Evolutionary conservation across 2,888 invertebrate species (phyloP).

Genomic region (Nemotelus nigrinus): DNA sequence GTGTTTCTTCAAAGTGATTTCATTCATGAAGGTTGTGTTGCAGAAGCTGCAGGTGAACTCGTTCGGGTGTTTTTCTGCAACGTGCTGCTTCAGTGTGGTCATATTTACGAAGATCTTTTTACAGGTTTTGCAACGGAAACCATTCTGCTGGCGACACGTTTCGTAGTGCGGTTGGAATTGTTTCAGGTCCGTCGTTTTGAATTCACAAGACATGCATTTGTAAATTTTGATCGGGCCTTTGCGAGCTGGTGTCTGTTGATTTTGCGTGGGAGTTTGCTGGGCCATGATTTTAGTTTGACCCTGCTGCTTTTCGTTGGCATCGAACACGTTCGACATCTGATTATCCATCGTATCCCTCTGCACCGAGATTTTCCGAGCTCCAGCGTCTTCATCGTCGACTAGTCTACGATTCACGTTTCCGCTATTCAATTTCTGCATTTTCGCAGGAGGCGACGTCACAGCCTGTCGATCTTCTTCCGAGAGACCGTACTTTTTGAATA

Average conservation of each 20-base stretch:
- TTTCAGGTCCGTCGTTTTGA: slow-evolving; percentile 64
- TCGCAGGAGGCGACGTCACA: slow-evolving; percentile 59
- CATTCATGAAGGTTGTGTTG: slow-evolving; percentile 63
- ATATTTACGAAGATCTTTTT: slow-evolving; percentile 63
- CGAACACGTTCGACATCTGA: slow-evolving; percentile 55
- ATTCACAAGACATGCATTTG: slow-evolving; percentile 65
- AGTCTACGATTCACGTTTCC: slow-evolving; percentile 55
- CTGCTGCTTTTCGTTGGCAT: slow-evolving; percentile 47
- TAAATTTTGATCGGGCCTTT: slow-evolving; percentile 62
- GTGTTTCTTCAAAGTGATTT: slow-evolving; percentile 62
- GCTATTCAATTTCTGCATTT: slow-evolving; percentile 62
- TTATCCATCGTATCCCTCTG: slow-evolving; percentile 53
- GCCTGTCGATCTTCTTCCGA: slow-evolving; percentile 58
- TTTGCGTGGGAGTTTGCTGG: slow-evolving; percentile 53
- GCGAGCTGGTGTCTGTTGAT: slow-evolving; percentile 51
- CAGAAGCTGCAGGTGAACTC: slow-evolving; percentile 60
- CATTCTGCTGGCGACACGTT: slow-evolving; percentile 63
- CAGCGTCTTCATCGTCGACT: slow-evolving; percentile 52
- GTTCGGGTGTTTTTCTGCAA: slow-evolving; percentile 61
- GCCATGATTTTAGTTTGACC: slow-evolving; percentile 55
- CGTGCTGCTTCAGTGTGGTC: slow-evolving; percentile 63
- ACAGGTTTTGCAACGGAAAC: slow-evolving; percentile 61
- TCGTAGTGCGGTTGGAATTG: slow-evolving; percentile 64
- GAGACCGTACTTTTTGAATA: slow-evolving; percentile 64
- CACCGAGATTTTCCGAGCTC: slow-evolving; percentile 56